Conservation (phyloP, 1,140 invertebrate species). For the Dendroctonus valens region DNA sequence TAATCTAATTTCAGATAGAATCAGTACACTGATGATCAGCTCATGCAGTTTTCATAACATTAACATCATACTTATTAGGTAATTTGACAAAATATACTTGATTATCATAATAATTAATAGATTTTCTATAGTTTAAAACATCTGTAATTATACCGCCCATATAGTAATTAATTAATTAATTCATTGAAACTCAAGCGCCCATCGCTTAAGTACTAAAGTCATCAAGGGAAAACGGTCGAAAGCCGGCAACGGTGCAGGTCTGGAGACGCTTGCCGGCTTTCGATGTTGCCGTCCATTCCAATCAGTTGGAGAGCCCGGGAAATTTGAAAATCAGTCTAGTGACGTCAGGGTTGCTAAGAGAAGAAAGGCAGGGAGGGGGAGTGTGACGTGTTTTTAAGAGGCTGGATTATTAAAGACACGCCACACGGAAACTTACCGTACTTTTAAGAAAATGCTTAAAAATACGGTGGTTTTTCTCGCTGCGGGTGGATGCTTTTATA, state of each 20-base stretch:
- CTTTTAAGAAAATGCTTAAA: neutral
- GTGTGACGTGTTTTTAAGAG: slow-evolving; percentile 27
- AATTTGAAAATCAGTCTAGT: slow-evolving; percentile 12
- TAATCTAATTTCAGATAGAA: slow-evolving; percentile 44
- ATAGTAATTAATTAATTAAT: slow-evolving; percentile 11
- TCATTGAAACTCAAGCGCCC: slow-evolving; percentile 34
- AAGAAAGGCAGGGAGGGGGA: neutral
- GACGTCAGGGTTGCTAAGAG: slow-evolving; percentile 12
- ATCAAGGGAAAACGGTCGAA: slow-evolving; percentile 16
- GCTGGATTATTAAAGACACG: slow-evolving; percentile 28
- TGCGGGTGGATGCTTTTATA: neutral
- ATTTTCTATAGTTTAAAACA: slow-evolving; percentile 44
- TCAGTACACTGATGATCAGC: slow-evolving; percentile 44
- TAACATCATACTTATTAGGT: slow-evolving; percentile 38
- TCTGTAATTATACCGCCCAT: slow-evolving; percentile 42
- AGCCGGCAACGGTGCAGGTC: slow-evolving; percentile 15
- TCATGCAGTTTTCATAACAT: slow-evolving; percentile 37
- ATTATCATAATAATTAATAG: slow-evolving; percentile 32
- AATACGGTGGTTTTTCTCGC: neutral
- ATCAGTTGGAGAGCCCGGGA: slow-evolving; percentile 1
- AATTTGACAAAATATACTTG: slow-evolving; percentile 48
- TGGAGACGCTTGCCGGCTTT: slow-evolving; percentile 10
- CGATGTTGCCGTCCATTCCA: neutral
- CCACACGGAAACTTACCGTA: slow-evolving; percentile 7
- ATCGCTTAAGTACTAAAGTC: slow-evolving; percentile 36